phyloP scores from a whole-genome alignment of 2,797 vertebrate genomes.

The Sebastes trivittatus region DNA sequence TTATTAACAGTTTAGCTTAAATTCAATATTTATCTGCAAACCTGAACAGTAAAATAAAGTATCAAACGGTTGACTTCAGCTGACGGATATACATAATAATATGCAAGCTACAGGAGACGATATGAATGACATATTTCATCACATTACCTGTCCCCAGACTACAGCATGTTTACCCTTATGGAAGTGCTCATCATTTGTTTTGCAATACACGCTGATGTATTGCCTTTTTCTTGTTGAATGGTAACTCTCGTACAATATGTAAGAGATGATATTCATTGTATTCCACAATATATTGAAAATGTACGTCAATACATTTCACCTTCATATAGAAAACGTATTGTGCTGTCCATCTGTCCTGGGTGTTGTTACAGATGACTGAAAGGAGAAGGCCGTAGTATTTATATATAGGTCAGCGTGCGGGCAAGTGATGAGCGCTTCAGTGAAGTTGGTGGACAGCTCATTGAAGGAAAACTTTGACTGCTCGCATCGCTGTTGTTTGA shows the following conservation, averaged over 20 bases:
- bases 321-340: neutral
- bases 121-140: neutral
- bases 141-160: too few species aligned
- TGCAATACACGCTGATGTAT: neutral
- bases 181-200: neutral
- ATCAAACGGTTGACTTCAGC: neutral
- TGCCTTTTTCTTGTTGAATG: neutral
- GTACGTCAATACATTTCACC: neutral
- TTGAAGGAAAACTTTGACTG: constrained; percentile 6
- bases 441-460: constrained; percentile 2
- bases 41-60: neutral
- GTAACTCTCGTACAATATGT: neutral
- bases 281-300: neutral
- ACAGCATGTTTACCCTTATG: neutral
- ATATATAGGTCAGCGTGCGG: neutral
- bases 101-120: rapidly evolving
- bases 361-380: neutral
- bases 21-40: neutral
- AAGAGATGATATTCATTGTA: neutral
- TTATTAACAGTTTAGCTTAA: neutral
- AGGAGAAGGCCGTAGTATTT: neutral
- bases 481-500: constrained; percentile 9
- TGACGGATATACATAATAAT: neutral
- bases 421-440: constrained; percentile 12
- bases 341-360: neutral